Percentiles rank a stretch among this genome's conserved stretches.
phyloP scores from a whole-genome alignment of 2,113 vertebrate genomes.

The Trichomycterus rosablanca region DNA sequence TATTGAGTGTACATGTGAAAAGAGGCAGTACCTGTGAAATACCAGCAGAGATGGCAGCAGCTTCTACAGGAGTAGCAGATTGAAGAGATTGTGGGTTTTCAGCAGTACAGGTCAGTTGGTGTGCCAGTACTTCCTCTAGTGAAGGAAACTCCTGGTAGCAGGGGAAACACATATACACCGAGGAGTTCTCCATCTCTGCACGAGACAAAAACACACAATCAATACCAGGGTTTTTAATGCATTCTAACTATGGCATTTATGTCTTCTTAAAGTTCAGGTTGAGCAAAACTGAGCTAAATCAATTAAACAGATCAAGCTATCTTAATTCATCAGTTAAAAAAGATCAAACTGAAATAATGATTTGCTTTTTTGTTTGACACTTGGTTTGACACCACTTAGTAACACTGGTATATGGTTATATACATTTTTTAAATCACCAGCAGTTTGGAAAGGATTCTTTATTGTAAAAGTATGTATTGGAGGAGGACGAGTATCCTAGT shows the following conservation, averaged over 20 bases:
- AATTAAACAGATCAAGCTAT: too few relatives aligned
- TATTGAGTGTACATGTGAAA: too few relatives aligned
- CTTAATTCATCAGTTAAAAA: too few relatives aligned
- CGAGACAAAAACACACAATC: slow-evolving; percentile 33
- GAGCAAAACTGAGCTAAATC: too few relatives aligned
- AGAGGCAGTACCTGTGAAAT: slow-evolving; percentile 29
- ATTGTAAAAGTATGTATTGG: too few relatives aligned
- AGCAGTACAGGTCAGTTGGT: slow-evolving; percentile 78
- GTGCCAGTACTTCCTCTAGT: slow-evolving; percentile 81
- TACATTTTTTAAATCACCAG: too few relatives aligned
- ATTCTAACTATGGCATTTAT: background rate
- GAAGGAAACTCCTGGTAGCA: slow-evolving; percentile 84
- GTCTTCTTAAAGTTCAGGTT: background rate
- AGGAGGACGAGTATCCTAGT: too few relatives aligned
- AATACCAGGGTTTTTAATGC: background rate
- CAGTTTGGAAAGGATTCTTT: too few relatives aligned
- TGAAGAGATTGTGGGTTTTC: slow-evolving; percentile 54
- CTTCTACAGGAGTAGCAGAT: slow-evolving; percentile 17
- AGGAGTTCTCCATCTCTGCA: slow-evolving; percentile 62
- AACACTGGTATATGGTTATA: too few relatives aligned
- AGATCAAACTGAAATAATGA: too few relatives aligned
- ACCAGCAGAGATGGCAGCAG: slow-evolving; percentile 24
- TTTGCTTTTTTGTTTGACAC: too few relatives aligned
- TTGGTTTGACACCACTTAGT: too few relatives aligned
- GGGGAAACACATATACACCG: slow-evolving; percentile 87